Evolutionary conservation across 2,888 invertebrate genomes (phyloP).

Genomic region (Lymantria monacha): DNA sequence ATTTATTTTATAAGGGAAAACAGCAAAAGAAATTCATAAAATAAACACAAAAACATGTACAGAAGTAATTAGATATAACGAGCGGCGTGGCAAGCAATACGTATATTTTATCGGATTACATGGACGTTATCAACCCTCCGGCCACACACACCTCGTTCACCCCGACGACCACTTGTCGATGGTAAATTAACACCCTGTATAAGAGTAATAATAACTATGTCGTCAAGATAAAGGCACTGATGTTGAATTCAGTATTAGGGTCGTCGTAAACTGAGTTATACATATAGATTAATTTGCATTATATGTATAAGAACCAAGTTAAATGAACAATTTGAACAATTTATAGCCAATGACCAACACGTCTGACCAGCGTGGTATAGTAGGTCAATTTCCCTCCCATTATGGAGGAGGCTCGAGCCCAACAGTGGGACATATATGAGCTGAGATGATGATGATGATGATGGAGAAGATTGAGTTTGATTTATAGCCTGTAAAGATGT

Average conservation of each 20-base stretch:
- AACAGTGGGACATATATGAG: too few species aligned
- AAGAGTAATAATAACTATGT: conserved; percentile 39
- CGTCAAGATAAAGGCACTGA: conserved; percentile 9
- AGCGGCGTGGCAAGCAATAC: conserved; percentile 50
- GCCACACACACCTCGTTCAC: conserved; percentile 43
- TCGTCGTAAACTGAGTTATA: too few species aligned
- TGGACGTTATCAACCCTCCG: conserved; percentile 61
- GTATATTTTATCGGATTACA: conserved; percentile 76
- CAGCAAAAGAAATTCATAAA: conserved; percentile 27
- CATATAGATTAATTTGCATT: too few species aligned
- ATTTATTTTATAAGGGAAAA: conserved; percentile 20
- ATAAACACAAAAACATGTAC: conserved; percentile 35
- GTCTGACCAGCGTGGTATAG: too few species aligned
- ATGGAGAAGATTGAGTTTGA: too few species aligned
- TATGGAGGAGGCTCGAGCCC: too few species aligned
- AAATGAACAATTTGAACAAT: too few species aligned
- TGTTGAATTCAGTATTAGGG: not conserved
- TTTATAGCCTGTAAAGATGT: too few species aligned
- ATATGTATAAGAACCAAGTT: too few species aligned
- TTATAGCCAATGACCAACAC: too few species aligned
- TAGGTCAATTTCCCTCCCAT: too few species aligned
- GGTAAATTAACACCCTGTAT: conserved; percentile 59
- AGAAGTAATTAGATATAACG: conserved; percentile 69
- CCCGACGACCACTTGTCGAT: conserved; percentile 49
- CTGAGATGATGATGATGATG: too few species aligned